Evolutionary conservation across 2,113 vertebrate genomes (phyloP), one percentile per base, ranked within the genome.

Genomic region (Stegastes partitus): DNA sequence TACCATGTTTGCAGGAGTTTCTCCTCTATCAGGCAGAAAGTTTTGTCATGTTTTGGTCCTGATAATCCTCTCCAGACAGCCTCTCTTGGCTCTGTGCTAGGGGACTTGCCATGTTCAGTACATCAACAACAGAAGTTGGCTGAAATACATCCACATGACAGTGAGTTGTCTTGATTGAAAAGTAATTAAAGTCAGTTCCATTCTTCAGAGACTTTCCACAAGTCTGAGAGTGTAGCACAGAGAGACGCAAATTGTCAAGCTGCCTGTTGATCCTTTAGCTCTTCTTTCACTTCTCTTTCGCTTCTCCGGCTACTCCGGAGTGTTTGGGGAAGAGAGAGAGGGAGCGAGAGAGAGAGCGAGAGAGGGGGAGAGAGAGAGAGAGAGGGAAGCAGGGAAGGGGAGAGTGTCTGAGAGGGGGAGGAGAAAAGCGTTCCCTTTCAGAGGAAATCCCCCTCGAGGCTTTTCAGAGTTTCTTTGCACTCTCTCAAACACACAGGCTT

Each of bases 381-480:
- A 39, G 57, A 82, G 59, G 5, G 55, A 44, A 61, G 5, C 68
- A 80, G 65, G 25, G 68, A 66, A 34, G 18, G 54, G 61, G 56
- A 53, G 77, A 75, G 67, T 76, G 49, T 66, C 63, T 82, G 73
- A 80, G 71, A 90, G 87, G 85, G 89, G 92, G 92, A 88, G 91
- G 91, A 91, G 90, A 91, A 91, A 94, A 91, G 86, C 89, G 88
- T 90, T 93, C 87, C 81, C 89, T 95, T 93, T 94, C 86, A 87
- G 91, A 94, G 94, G 94, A 94, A 95, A 95, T 93, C 93, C 93
- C 94, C 94, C 93, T 94, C 74, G n/a, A 94, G 91, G 89, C 92
- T 93, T 92, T 94, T 94, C 88, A 93, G 87, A 91, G 73, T 92
- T 90, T 90, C 88, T 89, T 86, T 53, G 55, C 83, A 84, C 79